Evolutionary conservation across 2,888 invertebrate species (phyloP).

Genomic region (Antheraea assamensis): DNA sequence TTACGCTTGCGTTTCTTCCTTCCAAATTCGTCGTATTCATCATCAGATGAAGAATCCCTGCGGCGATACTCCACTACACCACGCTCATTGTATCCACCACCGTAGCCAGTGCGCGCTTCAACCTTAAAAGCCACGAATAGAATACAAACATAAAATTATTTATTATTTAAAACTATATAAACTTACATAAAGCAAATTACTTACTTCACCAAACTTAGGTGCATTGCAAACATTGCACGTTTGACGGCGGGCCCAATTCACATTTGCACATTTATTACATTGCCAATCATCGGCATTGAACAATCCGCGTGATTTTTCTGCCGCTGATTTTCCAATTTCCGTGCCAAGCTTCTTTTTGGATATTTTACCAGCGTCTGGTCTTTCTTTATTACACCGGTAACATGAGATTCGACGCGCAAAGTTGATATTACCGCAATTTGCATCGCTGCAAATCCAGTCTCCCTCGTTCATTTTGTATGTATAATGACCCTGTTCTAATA

Average conservation of each 20-base stretch:
- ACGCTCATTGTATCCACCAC: slow-evolving; percentile 97
- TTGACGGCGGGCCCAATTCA: slow-evolving; percentile 98
- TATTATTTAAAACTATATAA: slow-evolving; percentile 5
- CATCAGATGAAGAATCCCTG: slow-evolving; percentile 92
- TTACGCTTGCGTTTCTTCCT: slow-evolving; percentile 83
- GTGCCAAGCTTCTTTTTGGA: slow-evolving; percentile 93
- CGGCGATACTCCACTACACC: slow-evolving; percentile 98
- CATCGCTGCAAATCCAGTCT: slow-evolving; percentile 86
- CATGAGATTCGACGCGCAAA: slow-evolving; percentile 95
- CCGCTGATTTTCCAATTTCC: slow-evolving; percentile 98
- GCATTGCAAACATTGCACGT: slow-evolving; percentile 99
- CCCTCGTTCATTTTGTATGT: slow-evolving; percentile 79
- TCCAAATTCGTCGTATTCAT: slow-evolving; percentile 97
- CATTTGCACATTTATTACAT: slow-evolving; percentile 99
- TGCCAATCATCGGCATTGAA: slow-evolving; percentile 99
- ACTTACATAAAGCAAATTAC: slow-evolving; percentile 48
- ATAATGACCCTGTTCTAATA: slow-evolving; percentile 43
- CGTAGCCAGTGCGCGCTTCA: slow-evolving; percentile 90
- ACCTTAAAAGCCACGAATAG: slow-evolving; percentile 56
- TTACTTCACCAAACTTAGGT: slow-evolving; percentile 97
- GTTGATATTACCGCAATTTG: slow-evolving; percentile 95
- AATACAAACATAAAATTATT: slow-evolving; percentile 7
- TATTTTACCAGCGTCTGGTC: slow-evolving; percentile 63
- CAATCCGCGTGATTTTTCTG: slow-evolving; percentile 98
- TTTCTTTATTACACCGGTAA: slow-evolving; percentile 94